Evolutionary conservation across 2,113 vertebrate species (phyloP).

Genomic region (Platichthys stellatus): DNA sequence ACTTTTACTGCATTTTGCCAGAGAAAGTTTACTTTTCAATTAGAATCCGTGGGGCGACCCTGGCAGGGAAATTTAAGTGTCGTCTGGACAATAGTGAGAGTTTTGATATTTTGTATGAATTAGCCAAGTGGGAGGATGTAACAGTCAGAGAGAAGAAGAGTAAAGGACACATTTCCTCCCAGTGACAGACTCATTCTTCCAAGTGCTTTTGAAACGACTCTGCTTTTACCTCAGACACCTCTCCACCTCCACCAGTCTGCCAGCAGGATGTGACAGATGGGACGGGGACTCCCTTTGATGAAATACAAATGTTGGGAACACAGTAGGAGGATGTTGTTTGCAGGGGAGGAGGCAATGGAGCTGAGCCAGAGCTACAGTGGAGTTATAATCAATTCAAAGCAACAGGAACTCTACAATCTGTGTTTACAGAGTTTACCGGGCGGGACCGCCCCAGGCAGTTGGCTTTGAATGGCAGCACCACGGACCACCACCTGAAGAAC

Average conservation of each 20-base stretch:
- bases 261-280: slow-evolving; percentile 23
- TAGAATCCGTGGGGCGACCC: not conserved
- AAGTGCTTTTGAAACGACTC: slow-evolving; percentile 38
- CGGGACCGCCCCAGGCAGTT: slow-evolving; percentile 87
- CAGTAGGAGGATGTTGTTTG: slow-evolving; percentile 5
- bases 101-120: not conserved
- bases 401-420: not conserved
- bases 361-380: not conserved
- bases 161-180: not conserved
- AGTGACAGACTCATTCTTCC: slow-evolving; percentile 9
- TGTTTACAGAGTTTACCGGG: slow-evolving; percentile 82
- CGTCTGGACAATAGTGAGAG: not conserved
- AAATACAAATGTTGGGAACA: slow-evolving; percentile 27
- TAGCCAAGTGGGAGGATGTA: not conserved
- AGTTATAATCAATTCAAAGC: not conserved
- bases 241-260: not conserved
- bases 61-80: not conserved
- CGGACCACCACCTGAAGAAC: slow-evolving; percentile 79
- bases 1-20: no score
- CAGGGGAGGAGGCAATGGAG: slow-evolving; percentile 17
- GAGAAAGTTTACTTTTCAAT: not conserved
- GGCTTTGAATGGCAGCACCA: slow-evolving; percentile 83
- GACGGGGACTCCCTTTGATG: slow-evolving; percentile 1
- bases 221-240: slow-evolving; percentile 11
- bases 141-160: not conserved